Evolutionary conservation across 1,140 invertebrate genomes (phyloP), one percentile per base, ranked within the genome.

Genomic region (Sycophaga agraensis): DNA sequence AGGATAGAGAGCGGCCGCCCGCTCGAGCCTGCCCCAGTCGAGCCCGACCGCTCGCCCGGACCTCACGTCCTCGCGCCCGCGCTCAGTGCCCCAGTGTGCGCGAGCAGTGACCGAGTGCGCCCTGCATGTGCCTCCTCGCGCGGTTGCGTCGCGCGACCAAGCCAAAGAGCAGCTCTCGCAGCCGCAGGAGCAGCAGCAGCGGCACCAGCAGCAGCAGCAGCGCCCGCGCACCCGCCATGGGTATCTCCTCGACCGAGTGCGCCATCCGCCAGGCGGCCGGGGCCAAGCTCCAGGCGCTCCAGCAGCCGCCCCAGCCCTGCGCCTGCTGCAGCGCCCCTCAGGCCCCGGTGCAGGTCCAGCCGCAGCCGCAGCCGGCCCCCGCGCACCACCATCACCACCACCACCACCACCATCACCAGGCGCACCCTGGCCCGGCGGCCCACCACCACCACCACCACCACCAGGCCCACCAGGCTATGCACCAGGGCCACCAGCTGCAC

Each of bases 181-280:
- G 50, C 49, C 6, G 48, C 46, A 21, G 40, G 16, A 22, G 39
- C 19, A 45, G 22, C 21, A 35, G 39, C 16, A 4, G 28, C 21
- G 19, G 34, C 28, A 40, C 37, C 46, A 21, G 40, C 24, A 22
- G 39, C 19, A 45, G 26, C 21, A 28, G 40, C n/a, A 8, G 34
- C 24, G 21, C 17, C 31, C 28, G 19, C 24, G 22, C 2, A 2
- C 1, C 28, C 22, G 48, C 56, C 54, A 80, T 81, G 79, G 79
- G 79, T 73, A 78, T 80, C 68, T 78, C 76, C 63, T 56, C 59
- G 24, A 76, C 74, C 66, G 77, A 77, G 72, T 79, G 78, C 71
- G 76, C 72, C 68, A 70, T 80, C 66, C 73, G 75, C 65, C 72
- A 67, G 24, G 26, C 28, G 14, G 40, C 70, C 69, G 76, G 31